These are phyloP conservation scores for Brachyistius frenatus DNA, from an alignment of 2,113 vertebrate genomes.

Conservation along the genomic window DNA sequence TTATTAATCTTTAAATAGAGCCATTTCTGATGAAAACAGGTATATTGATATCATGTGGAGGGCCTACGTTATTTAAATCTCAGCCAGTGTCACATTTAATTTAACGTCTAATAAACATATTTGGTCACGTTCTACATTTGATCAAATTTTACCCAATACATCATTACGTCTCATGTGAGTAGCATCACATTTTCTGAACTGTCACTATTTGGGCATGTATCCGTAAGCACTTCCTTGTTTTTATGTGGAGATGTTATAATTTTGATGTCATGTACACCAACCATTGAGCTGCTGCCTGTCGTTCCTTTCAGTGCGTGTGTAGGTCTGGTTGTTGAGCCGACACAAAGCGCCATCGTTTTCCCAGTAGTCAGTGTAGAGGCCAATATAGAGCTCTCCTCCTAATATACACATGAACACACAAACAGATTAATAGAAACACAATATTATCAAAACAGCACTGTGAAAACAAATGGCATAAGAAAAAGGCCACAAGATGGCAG, in stretches of 20 bases:
- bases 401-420: constrained; percentile 9
- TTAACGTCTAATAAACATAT: background rate
- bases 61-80: too few species aligned
- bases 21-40: too few species aligned
- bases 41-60: too few species aligned
- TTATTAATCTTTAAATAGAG: too few species aligned
- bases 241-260: constrained; percentile 5
- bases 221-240: background rate
- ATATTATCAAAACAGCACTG: background rate
- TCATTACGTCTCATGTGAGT: background rate
- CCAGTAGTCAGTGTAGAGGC: constrained; percentile 96
- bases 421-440: background rate
- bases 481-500: constrained; percentile 73
- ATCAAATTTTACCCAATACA: background rate
- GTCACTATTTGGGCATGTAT: background rate
- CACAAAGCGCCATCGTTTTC: constrained; percentile 93
- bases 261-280: constrained; percentile 63
- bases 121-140: too few species aligned
- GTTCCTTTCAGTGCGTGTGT: constrained; percentile 91
- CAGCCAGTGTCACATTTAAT: background rate
- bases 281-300: constrained; percentile 92
- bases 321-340: constrained; percentile 85
- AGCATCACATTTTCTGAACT: too few species aligned
- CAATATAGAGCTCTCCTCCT: constrained; percentile 92
- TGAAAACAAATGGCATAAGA: background rate